Base-by-base conservation (phyloP, 2,888 invertebrate genomes). In the Phlogophora meticulosa region DNA sequence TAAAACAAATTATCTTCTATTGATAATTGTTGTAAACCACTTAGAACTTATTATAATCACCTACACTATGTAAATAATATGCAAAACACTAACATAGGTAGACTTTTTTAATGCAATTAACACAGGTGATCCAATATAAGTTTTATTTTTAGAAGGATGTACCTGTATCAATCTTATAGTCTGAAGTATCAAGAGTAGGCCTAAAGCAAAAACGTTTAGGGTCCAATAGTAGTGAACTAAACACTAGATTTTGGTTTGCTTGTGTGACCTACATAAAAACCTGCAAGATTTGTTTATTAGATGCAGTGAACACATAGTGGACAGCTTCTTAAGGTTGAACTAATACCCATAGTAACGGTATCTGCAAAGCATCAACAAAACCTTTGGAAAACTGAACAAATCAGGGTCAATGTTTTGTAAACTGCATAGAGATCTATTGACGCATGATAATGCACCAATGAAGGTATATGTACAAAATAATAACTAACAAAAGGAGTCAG, bases 321-420 rank as follows among this genome's bases (percentile, higher is more conserved):
- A 55, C 42, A 58, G 10, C 32, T 36, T 24, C 42, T 20, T 28
- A 36, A 15, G 24, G 43, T 58, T 51, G 43, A 4, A 34, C 22
- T 55, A 24, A 32, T 43, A 24, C 17, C 11, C 51, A 57, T 28
- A 28, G 58, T 48, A 63, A 62, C 20, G 36, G 61, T 36, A 42
- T 7, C 49, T 43, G 43, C 42, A 40, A 62, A 28, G n/a, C 43
- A 61, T 61, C 52, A 53, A 61, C 34, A 63, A 51, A 70, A 64
- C 63, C 58, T 15, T 46, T 60, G 22, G 38, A 60, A 70, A 65
- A 55, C 46, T 55, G n/a, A 62, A 65, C 56, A 62, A 78, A 81
- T 77, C 71, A 81, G 82, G 84, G 82, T 72, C 81, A 81, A 74
- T 83, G 84, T 69, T 83, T 81, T 68, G 82, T 68, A 72, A 74